A percentile compares a stretch with the other conserved stretches of the same genome.
Evolutionary conservation across 1,140 invertebrate species (phyloP).

Genomic region (Camponotus floridanus): DNA sequence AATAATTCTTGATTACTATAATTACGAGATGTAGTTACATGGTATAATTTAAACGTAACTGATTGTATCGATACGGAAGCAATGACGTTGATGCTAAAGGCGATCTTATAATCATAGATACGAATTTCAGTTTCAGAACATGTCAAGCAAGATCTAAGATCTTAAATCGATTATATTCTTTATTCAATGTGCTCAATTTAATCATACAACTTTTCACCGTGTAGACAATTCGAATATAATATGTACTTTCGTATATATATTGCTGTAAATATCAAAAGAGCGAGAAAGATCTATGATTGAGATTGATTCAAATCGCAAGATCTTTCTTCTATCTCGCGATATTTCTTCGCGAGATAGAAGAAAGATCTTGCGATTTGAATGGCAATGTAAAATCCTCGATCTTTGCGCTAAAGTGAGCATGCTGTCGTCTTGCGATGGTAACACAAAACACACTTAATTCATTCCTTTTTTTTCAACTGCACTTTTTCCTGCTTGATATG

Average conservation of each 20-base stretch:
- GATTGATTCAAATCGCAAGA: constrained; percentile 9
- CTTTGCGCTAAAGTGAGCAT: constrained; percentile 7
- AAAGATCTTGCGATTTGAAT: too few relatives aligned
- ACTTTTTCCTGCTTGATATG: constrained; percentile 19
- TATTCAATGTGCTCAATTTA: neutral
- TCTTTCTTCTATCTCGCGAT: neutral
- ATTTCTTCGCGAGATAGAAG: neutral
- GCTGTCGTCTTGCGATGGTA: constrained; percentile 20
- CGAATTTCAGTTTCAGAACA: constrained; percentile 20
- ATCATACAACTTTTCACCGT: neutral
- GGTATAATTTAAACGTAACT: constrained; percentile 4
- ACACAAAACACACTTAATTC: constrained; percentile 66
- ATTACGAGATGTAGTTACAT: constrained; percentile 31
- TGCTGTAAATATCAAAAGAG: neutral
- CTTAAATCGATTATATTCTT: constrained; percentile 8
- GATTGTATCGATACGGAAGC: constrained; percentile 19
- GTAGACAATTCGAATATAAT: neutral
- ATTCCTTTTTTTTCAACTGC: constrained; percentile 35
- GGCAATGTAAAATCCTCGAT: constrained; percentile 40
- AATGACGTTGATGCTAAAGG: constrained; percentile 27
- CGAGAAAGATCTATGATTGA: neutral
- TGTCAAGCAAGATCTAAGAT: neutral
- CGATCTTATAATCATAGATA: constrained; percentile 16
- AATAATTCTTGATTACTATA: constrained; percentile 61
- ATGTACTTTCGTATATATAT: neutral